phyloP scores from a whole-genome alignment of 1,140 invertebrate genomes.

The Pseudoatta argentina region DNA sequence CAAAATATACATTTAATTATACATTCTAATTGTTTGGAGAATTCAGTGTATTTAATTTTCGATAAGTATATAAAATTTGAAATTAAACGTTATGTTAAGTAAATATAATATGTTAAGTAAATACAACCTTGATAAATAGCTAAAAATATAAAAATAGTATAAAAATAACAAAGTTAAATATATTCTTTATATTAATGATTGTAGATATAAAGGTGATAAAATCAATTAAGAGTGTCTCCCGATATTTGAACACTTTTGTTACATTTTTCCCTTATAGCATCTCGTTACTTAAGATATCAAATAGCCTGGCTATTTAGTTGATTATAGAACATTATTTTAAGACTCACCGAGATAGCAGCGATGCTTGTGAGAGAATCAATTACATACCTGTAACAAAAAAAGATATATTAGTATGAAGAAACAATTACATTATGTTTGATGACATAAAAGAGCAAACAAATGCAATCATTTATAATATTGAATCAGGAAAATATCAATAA shows the following conservation, averaged over 20 bases:
- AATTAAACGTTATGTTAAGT: background rate
- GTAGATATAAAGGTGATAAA: background rate
- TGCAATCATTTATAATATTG: background rate
- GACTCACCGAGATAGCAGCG: conserved; percentile 63
- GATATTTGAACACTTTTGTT: background rate
- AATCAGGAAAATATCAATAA: background rate
- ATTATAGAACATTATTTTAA: conserved; percentile 46
- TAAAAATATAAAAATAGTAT: background rate
- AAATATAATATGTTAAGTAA: background rate
- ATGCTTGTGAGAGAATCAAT: conserved; percentile 9
- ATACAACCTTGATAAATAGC: background rate
- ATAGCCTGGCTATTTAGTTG: conserved; percentile 1
- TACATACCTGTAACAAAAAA: conserved; percentile 76
- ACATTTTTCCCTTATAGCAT: background rate
- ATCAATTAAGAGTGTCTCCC: background rate
- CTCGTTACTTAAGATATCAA: background rate
- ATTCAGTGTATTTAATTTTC: background rate
- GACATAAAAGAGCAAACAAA: background rate
- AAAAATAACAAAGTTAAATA: background rate
- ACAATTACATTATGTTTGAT: background rate
- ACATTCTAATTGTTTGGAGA: background rate
- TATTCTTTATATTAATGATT: background rate
- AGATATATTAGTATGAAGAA: background rate
- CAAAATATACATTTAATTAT: background rate
- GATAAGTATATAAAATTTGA: background rate